Conservation (phyloP, 2,113 vertebrate genomes). For the Catharus minimus region DNA sequence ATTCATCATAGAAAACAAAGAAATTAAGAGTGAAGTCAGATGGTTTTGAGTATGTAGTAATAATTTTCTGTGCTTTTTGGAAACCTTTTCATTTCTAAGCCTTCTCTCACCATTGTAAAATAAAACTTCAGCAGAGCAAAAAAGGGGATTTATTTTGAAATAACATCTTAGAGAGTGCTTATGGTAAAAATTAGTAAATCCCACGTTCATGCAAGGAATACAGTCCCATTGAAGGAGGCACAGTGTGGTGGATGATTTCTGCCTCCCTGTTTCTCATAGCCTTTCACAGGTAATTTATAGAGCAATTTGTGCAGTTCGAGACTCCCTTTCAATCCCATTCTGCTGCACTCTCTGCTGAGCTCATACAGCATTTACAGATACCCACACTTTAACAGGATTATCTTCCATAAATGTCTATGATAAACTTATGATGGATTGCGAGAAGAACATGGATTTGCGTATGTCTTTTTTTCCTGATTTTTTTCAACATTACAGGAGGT, state of each 20-base stretch:
- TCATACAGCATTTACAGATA: background rate
- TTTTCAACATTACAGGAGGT: background rate
- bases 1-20: background rate
- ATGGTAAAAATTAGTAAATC: background rate
- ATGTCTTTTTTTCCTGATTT: background rate
- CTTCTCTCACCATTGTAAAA: background rate
- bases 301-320: background rate
- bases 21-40: background rate
- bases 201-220: background rate
- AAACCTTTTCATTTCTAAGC: background rate
- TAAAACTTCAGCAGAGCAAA: background rate
- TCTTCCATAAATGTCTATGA: background rate
- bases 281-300: background rate
- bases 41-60: background rate
- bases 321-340: background rate
- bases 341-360: background rate
- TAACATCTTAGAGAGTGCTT: background rate
- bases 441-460: background rate
- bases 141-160: conserved; percentile 4
- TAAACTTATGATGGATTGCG: background rate
- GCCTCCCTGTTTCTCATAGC: background rate
- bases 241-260: background rate
- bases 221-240: background rate
- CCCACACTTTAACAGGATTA: background rate
- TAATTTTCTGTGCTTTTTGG: background rate